These are phyloP conservation scores for Dissostichus mawsoni DNA, from an alignment of 2,113 vertebrate genomes.

Conservation along the genomic window DNA sequence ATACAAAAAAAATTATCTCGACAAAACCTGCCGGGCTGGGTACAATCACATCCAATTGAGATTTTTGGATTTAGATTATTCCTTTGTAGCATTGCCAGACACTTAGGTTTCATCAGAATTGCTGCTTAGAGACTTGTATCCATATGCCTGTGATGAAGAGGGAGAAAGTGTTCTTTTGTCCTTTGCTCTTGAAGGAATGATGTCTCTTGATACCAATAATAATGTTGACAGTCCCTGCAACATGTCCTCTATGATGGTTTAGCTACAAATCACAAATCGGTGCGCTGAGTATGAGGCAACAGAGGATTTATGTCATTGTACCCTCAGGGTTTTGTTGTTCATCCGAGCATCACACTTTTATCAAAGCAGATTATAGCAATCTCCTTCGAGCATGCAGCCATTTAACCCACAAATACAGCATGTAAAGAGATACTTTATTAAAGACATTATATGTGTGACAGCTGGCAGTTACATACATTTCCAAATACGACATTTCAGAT, in stretches of 20 bases:
- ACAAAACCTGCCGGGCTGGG: too few species aligned
- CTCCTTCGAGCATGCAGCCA: slow-evolving; percentile 7
- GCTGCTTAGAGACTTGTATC: slow-evolving; percentile 6
- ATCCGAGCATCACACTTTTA: slow-evolving; percentile 27
- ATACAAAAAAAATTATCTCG: too few species aligned
- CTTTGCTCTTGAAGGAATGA: not conserved
- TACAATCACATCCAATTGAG: too few species aligned
- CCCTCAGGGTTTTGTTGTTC: slow-evolving; percentile 13
- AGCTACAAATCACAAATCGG: not conserved
- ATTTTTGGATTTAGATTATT: too few species aligned
- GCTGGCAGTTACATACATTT: not conserved
- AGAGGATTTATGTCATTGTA: slow-evolving; percentile 21
- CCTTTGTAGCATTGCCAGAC: not conserved
- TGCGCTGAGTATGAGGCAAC: not conserved
- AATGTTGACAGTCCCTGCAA: slow-evolving; percentile 11
- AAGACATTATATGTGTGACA: not conserved
- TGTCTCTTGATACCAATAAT: slow-evolving; percentile 8
- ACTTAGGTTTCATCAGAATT: slow-evolving; percentile 15
- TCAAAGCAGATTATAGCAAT: slow-evolving; percentile 34
- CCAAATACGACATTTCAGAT: not conserved
- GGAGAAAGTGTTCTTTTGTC: not conserved
- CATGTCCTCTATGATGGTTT: slow-evolving; percentile 22
- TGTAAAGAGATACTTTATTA: slow-evolving; percentile 1
- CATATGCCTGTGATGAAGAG: not conserved
- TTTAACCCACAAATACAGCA: slow-evolving; percentile 31